Conservation (phyloP, 2,888 invertebrate species). For the Leptopilina drosophilae region DNA sequence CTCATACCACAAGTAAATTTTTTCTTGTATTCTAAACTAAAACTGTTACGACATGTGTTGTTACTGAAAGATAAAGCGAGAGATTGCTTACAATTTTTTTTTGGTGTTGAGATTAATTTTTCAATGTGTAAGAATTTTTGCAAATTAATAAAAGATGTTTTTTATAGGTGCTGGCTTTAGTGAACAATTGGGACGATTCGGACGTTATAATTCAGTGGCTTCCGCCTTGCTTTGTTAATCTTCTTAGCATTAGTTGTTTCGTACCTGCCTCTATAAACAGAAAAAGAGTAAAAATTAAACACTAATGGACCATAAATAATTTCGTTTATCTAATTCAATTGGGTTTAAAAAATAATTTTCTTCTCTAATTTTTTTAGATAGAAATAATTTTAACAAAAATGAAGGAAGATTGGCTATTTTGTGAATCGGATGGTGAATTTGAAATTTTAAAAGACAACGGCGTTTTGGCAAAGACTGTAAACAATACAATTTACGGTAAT, state of each 20-base stretch:
- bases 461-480: background rate
- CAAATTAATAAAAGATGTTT: background rate
- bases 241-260: background rate
- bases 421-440: background rate
- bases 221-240: background rate
- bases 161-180: background rate
- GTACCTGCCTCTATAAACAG: background rate
- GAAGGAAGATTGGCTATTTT: background rate
- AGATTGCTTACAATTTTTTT: no score
- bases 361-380: background rate
- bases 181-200: background rate
- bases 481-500: background rate
- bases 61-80: no score
- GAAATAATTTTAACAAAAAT: background rate
- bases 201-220: background rate
- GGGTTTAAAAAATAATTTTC: background rate
- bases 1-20: background rate
- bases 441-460: background rate
- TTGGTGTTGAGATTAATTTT: no score
- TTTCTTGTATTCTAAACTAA: no score
- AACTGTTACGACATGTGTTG: no score
- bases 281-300: background rate
- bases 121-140: background rate
- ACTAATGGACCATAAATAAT: no score
- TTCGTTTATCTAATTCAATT: no score